These are phyloP conservation scores for Nylanderia fulva DNA, from an alignment of 1,140 invertebrate species.

Conservation along the genomic window DNA sequence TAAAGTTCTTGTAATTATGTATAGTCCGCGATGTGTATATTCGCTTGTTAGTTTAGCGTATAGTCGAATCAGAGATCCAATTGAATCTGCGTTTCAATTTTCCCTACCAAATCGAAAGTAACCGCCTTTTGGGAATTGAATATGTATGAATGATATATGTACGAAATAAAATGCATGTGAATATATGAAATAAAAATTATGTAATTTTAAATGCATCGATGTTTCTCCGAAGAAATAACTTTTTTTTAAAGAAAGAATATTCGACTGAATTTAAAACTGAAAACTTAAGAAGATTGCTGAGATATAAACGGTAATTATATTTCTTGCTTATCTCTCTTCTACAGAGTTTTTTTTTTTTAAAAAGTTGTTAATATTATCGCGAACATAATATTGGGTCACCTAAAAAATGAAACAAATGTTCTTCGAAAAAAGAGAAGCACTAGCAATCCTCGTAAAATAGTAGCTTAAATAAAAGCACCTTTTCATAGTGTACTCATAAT, in stretches of 20 bases:
- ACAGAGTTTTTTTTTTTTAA: not conserved
- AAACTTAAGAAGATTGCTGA: not conserved
- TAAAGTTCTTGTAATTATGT: conserved; percentile 2
- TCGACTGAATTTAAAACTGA: not conserved
- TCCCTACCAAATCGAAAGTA: not conserved
- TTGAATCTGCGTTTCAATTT: not conserved
- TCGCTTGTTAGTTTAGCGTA: not conserved
- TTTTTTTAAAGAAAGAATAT: conserved; percentile 9
- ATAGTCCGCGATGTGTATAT: not conserved
- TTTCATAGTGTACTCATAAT: not conserved
- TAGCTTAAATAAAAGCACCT: not conserved
- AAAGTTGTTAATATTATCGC: not conserved
- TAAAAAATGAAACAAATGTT: not conserved
- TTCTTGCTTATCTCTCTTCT: not conserved
- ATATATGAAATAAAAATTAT: not conserved
- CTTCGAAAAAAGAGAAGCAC: not conserved
- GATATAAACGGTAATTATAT: not conserved
- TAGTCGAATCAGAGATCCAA: not conserved
- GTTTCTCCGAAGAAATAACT: not conserved
- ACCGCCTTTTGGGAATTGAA: not conserved
- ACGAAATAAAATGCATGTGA: too few species aligned
- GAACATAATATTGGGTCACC: not conserved
- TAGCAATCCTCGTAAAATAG: not conserved
- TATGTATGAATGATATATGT: too few species aligned
- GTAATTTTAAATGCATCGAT: not conserved